phyloP scores from a whole-genome alignment of 2,888 invertebrate genomes.

The Petrolisthes manimaculis region DNA sequence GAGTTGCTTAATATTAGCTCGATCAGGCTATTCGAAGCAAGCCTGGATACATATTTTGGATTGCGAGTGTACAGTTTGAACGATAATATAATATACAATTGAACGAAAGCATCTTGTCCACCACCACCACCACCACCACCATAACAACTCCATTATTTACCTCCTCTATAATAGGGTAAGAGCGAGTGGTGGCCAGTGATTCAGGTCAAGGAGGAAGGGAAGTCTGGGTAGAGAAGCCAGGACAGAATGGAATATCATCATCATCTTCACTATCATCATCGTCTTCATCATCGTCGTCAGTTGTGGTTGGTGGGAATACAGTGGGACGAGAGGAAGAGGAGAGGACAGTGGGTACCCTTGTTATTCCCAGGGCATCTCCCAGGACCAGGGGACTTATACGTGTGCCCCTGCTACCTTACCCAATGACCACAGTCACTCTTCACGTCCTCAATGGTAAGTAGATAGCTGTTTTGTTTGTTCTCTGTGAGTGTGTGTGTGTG shows the following conservation, averaged over 20 bases:
- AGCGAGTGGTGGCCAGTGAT: slow-evolving; percentile 49
- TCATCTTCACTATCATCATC: no score
- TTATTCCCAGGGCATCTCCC: slow-evolving; percentile 59
- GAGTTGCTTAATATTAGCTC: no score
- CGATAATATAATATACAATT: no score
- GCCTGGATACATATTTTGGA: no score
- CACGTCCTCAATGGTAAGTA: slow-evolving; percentile 87
- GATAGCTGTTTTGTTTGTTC: no score
- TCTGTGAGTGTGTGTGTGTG: not conserved
- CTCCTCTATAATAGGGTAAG: slow-evolving; percentile 60
- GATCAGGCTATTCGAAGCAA: no score
- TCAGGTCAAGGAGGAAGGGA: slow-evolving; percentile 20
- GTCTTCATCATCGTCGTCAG: no score
- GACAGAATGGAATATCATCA: slow-evolving; percentile 72
- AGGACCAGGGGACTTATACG: slow-evolving; percentile 80
- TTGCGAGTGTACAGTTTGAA: no score
- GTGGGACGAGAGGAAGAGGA: slow-evolving; percentile 76
- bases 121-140: no score
- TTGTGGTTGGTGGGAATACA: no score
- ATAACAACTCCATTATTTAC: not conserved
- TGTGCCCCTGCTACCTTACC: slow-evolving; percentile 92
- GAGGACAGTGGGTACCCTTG: slow-evolving; percentile 79
- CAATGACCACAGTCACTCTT: slow-evolving; percentile 87
- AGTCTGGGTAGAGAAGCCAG: slow-evolving; percentile 76
- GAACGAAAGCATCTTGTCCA: no score